Conservation (phyloP, 2,888 invertebrate species). For the Morpho achilles region DNA sequence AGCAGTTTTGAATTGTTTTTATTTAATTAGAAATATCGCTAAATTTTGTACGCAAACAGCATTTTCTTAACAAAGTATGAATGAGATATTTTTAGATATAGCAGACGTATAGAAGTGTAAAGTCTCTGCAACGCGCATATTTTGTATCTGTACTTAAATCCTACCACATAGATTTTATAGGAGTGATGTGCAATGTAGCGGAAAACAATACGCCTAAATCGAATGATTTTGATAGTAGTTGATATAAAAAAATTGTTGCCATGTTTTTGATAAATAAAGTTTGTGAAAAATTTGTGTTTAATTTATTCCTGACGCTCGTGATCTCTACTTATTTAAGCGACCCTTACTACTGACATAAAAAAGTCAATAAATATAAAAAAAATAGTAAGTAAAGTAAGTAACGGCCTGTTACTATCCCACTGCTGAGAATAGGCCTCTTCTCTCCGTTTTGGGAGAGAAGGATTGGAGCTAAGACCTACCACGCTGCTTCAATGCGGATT, state of each 20-base stretch:
- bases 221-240: conserved; percentile 27
- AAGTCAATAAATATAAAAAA: no score
- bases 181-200: background rate
- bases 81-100: background rate
- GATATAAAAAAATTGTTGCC: conserved; percentile 53
- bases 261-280: conserved; percentile 57
- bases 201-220: conserved; percentile 25
- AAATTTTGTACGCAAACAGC: background rate
- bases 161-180: background rate
- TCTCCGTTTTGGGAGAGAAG: no score
- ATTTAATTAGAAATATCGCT: background rate
- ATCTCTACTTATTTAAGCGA: no score
- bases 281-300: conserved; percentile 43
- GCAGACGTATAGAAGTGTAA: no score
- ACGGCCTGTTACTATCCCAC: no score
- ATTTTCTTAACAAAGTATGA: background rate
- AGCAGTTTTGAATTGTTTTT: no score
- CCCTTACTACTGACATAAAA: background rate
- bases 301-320: conserved; percentile 17
- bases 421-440: no score
- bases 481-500: no score
- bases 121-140: no score
- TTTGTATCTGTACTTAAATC: no score
- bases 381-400: no score
- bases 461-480: no score